Evolutionary conservation across 2,888 invertebrate genomes (phyloP), one percentile per base, ranked within the genome.

Genomic region (Athalia circularis): DNA sequence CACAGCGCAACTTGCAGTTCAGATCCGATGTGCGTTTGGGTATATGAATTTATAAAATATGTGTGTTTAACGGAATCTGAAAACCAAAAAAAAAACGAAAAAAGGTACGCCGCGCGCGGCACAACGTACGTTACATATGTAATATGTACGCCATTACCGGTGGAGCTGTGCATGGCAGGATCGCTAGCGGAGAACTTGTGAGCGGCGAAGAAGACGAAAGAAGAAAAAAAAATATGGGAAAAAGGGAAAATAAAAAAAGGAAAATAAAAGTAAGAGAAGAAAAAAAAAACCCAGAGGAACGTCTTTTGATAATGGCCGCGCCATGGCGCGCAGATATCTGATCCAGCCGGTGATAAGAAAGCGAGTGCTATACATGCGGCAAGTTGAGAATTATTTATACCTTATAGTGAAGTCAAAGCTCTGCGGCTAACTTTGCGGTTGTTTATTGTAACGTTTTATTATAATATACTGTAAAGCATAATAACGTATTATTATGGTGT

Each of bases 231-330:
- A 29, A n/a, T 3, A 8, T 5, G n/a, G 13, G 61, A 45, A 72
- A 54, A 48, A 59, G 61, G 47, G 7, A 52, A 54, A 43, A 29
- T 5, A 48, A 65, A 3, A 5, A 45, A 57, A 59, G 29, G 9
- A 29, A 11, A 70, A 57, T 4, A 57, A 45, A 11, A 54, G 43
- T n/a, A 4, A 47, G 6, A 59, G 45, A 45, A 8, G n/a, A 54
- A 52, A 48, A 43, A 13, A 15, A 29, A 68, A 13, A 11, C 5
- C 15, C 8, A 50, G 50, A 62, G 62, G 8, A 75, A 64, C 62
- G 75, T 62, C 75, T 61, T 75, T 75, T 75, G 75, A 75, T 75
- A 75, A 75, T 75, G 75, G 75, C 75, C 75, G 75, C 75, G 29
- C 29, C 43, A 48, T 64, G 75, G 75, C 75, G 75, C 62, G 75